Conservation (phyloP, 2,888 invertebrate species). For the Cantharis rustica region DNA sequence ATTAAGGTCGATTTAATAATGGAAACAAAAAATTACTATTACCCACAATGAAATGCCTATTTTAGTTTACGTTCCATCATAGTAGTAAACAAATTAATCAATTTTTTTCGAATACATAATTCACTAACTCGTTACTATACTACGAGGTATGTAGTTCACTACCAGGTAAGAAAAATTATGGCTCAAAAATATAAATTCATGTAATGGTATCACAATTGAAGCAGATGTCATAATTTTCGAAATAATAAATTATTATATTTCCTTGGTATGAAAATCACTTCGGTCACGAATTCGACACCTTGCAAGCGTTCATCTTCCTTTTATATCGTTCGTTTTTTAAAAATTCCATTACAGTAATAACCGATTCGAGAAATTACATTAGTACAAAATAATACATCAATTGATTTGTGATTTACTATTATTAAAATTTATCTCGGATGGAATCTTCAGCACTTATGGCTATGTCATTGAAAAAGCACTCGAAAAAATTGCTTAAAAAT, state of each 20-base stretch:
- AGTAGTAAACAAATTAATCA: neutral
- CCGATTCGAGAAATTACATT: constrained; percentile 13
- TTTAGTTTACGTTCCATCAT: neutral
- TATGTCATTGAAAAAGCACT: constrained; percentile 20
- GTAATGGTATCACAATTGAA: neutral
- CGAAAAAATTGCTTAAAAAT: constrained; percentile 22
- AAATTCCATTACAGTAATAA: constrained; percentile 28
- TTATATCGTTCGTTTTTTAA: constrained; percentile 14
- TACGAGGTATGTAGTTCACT: neutral
- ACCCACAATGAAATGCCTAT: neutral
- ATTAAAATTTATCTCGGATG: constrained; percentile 2
- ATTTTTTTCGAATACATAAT: neutral
- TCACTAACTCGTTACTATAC: neutral
- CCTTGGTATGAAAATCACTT: constrained; percentile 25
- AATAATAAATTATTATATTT: constrained; percentile 19
- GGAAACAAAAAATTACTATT: neutral
- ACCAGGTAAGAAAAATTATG: neutral
- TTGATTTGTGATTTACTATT: constrained; percentile 9
- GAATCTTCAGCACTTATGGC: constrained; percentile 6
- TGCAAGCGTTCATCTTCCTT: constrained; percentile 20
- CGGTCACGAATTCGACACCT: constrained; percentile 32
- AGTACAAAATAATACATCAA: neutral
- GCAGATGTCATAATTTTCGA: constrained; percentile 6
- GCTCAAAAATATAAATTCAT: neutral
- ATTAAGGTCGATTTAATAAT: neutral